Percentiles rank a stretch among this genome's conserved stretches.
Evolutionary conservation across 2,797 vertebrate genomes (phyloP).

Genomic region (Notoglanidium macrostoma): DNA sequence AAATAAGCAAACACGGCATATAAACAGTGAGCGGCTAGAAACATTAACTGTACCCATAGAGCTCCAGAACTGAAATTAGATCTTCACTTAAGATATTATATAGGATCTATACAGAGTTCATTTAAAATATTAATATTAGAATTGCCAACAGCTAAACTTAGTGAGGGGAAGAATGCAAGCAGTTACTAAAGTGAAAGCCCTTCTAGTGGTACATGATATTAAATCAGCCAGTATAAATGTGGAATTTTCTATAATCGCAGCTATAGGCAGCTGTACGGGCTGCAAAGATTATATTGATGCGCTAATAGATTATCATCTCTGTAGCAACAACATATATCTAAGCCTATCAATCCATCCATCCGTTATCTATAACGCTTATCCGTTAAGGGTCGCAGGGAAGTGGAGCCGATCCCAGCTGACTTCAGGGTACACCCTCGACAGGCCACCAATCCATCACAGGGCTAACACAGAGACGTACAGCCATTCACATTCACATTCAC

Average conservation of each 20-base stretch:
- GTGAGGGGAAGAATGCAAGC: not conserved
- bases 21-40: not conserved
- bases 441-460: no score
- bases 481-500: no score
- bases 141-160: not conserved
- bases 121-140: not conserved
- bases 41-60: not conserved
- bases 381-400: no score
- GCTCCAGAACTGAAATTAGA: constrained; percentile 1
- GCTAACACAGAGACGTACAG: no score
- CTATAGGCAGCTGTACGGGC: not conserved
- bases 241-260: not conserved
- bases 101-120: not conserved
- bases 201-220: not conserved
- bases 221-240: no score
- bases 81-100: not conserved
- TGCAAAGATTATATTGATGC: not conserved
- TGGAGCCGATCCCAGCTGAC: no score
- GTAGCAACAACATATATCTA: not conserved
- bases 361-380: no score
- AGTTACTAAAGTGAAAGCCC: not conserved
- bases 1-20: constrained; percentile 15
- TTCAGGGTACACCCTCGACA: no score
- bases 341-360: no score
- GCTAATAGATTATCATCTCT: not conserved